Evolutionary conservation across 2,113 vertebrate genomes (phyloP), one percentile per base, ranked within the genome.

Genomic region (Brachyhypopomus gauderio): DNA sequence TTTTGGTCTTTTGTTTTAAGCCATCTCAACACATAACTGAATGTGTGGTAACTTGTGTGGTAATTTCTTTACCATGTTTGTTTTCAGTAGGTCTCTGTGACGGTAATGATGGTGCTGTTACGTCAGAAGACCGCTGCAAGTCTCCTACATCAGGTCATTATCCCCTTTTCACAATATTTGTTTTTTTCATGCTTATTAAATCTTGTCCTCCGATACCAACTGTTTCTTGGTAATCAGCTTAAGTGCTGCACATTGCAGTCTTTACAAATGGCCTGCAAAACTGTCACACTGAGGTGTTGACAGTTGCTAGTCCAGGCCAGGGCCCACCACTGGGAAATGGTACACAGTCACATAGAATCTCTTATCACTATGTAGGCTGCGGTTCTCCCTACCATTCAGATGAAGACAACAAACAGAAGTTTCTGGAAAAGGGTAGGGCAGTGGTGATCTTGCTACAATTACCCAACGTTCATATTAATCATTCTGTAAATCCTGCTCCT

Each of bases 361-460:
- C 69, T 86, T 58, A 25, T 88, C 85, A 34, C 83, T 83, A 64
- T 8, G n/a, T 95, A 98, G 97, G 96, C 92, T 96, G 95, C 91
- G 90, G 93, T 85, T 97, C 95, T 81, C 95, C 96, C 83, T 95
- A 92, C 93, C 95, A 96, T 95, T 98, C 96, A 89, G 97, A 97
- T 86, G 96, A 98, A 89, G 97, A 98, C 72, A 93, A 93, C 91
- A 97, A 96, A 92, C 86, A 94, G 93, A 96, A 94, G 91, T 98
- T 98, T 96, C 95, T 98, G 94, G 94, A 96, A 91, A 98, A 93
- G 97, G 96, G 97, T 98, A 98, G 88, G 94, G 93, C 95, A 94
- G 94, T 90, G 88, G 88, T 90, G 84, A 90, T 92, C 92, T 90
- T 58, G 85, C 72, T 82, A 52, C 38, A 87, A 85, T 75, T 86